Conservation (phyloP, 2,797 vertebrate genomes). For the Rhynchonycteris naso region DNA sequence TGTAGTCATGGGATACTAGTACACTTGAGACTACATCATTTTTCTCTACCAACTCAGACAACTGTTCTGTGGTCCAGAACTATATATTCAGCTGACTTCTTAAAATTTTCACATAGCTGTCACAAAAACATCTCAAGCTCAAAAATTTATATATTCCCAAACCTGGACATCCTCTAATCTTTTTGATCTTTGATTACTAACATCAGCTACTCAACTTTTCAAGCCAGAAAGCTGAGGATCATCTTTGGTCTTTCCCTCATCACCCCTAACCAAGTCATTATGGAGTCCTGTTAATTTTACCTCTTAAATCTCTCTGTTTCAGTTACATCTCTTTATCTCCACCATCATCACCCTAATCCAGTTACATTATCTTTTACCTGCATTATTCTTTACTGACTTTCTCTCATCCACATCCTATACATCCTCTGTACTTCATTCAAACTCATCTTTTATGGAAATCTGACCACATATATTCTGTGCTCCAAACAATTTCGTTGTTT, state of each 20-base stretch:
- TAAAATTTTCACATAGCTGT: background rate
- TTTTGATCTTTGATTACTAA: background rate
- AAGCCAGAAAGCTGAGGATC: background rate
- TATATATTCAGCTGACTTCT: background rate
- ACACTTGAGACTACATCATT: background rate
- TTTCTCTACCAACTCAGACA: background rate
- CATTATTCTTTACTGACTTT: background rate
- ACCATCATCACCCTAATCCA: background rate
- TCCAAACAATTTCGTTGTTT: background rate
- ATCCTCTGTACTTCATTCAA: background rate
- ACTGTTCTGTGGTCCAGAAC: background rate
- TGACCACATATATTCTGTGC: background rate
- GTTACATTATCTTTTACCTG: background rate
- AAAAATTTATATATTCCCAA: background rate
- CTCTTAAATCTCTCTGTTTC: background rate
- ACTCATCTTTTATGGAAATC: background rate
- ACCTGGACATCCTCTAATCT: background rate
- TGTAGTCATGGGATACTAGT: background rate
- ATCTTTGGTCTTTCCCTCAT: background rate
- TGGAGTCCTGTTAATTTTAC: background rate
- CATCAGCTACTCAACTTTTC: background rate
- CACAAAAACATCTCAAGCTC: background rate
- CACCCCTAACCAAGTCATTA: background rate
- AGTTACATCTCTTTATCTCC: background rate
- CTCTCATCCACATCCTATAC: background rate